Conservation (phyloP, 2,113 vertebrate species). For the Haemorhous mexicanus region DNA sequence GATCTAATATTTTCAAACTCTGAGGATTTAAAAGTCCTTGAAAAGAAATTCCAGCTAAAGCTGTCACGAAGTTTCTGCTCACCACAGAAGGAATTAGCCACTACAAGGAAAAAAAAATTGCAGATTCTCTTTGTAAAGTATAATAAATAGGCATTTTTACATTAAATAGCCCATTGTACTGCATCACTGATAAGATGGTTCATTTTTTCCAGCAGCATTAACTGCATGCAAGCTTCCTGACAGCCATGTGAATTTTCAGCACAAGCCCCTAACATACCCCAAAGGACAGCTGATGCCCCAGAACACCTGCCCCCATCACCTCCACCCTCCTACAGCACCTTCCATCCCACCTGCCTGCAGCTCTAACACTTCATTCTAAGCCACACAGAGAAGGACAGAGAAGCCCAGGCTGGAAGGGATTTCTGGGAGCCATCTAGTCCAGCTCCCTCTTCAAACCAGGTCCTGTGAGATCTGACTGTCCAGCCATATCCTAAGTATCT, state of each 20-base stretch:
- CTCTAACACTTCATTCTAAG: not conserved
- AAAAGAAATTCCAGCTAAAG: not conserved
- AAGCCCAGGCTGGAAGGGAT: not conserved
- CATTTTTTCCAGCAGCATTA: not conserved
- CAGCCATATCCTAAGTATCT: not conserved
- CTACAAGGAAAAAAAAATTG: not conserved
- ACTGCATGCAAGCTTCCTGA: not conserved
- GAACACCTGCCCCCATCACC: not conserved
- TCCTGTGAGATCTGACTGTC: not conserved
- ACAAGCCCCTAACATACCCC: not conserved
- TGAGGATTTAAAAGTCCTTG: not conserved
- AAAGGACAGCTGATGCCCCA: not conserved
- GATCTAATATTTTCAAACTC: not conserved
- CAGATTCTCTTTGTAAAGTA: not conserved
- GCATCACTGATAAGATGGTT: not conserved
- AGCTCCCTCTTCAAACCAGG: not conserved
- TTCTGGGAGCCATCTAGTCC: not conserved
- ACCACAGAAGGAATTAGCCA: not conserved
- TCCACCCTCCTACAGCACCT: not conserved
- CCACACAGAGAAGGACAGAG: too few species aligned
- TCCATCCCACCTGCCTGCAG: not conserved
- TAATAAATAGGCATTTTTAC: not conserved
- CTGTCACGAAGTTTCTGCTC: not conserved
- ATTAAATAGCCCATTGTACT: not conserved
- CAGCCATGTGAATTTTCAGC: not conserved